These are phyloP conservation scores for Diabrotica virgifera DNA, from an alignment of 1,140 invertebrate genomes.

Conservation along the genomic window DNA sequence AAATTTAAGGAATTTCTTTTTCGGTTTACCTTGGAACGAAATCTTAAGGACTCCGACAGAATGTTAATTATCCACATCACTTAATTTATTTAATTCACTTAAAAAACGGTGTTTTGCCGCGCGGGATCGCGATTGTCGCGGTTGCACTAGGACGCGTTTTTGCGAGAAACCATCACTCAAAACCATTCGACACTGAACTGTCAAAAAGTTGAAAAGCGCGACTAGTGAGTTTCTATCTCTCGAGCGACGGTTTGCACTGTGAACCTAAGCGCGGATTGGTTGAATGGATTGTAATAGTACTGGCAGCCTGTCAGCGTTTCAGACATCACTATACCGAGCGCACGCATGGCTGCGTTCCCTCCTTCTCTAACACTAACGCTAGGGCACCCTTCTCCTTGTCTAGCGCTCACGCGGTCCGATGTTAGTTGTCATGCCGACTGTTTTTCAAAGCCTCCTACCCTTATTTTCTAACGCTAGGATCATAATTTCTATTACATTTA, in stretches of 20 bases:
- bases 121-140: slow-evolving; percentile 18
- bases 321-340: slow-evolving; percentile 47
- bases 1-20: slow-evolving; percentile 11
- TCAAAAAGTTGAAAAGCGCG: slow-evolving; percentile 41
- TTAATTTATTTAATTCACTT: slow-evolving; percentile 17
- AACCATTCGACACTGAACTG: slow-evolving; percentile 36
- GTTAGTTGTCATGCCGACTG: slow-evolving; percentile 32
- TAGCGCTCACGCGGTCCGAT: slow-evolving; percentile 27
- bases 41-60: slow-evolving; percentile 19
- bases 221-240: slow-evolving; percentile 31
- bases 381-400: slow-evolving; percentile 24
- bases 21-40: slow-evolving; percentile 18
- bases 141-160: slow-evolving; percentile 18
- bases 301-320: slow-evolving; percentile 50
- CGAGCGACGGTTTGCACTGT: slow-evolving; percentile 43
- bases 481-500: slow-evolving; percentile 44
- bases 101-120: neutral
- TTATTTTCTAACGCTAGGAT: slow-evolving; percentile 40
- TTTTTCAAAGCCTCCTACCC: slow-evolving; percentile 45
- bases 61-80: slow-evolving; percentile 33
- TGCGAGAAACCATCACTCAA: neutral
- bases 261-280: slow-evolving; percentile 44
- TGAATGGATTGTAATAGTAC: slow-evolving; percentile 46
- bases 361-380: slow-evolving; percentile 8
- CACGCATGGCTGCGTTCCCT: slow-evolving; percentile 37